Percentiles rank a stretch among this genome's conserved stretches.
These are phyloP conservation scores for Chorisops tibialis DNA, from an alignment of 2,888 invertebrate species.

Conservation along the genomic window DNA sequence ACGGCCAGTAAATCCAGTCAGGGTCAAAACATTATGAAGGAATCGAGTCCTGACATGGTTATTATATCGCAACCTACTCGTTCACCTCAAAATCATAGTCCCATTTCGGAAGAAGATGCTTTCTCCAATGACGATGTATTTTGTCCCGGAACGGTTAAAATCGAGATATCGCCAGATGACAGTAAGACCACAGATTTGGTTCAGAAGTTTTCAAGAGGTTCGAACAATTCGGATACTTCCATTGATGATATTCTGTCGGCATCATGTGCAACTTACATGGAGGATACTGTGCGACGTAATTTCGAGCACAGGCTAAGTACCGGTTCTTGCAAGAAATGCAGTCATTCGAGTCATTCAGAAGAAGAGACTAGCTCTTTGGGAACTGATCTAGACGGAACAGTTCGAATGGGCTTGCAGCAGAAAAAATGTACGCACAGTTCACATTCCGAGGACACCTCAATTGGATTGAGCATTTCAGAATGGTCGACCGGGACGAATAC, in stretches of 20 bases:
- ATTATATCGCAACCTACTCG: conserved; percentile 62
- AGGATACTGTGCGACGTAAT: conserved; percentile 57
- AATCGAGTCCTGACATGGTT: conserved; percentile 51
- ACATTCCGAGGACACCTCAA: conserved; percentile 82
- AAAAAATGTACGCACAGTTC: conserved; percentile 80
- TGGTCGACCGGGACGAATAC: conserved; percentile 87
- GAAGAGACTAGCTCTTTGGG: conserved; percentile 73
- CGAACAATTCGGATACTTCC: conserved; percentile 64
- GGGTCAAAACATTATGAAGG: conserved; percentile 28
- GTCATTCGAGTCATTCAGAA: conserved; percentile 71
- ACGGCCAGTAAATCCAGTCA: conserved; percentile 40
- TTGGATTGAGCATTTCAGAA: conserved; percentile 80
- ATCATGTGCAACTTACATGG: conserved; percentile 55
- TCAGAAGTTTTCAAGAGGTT: conserved; percentile 52
- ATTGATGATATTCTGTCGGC: conserved; percentile 61
- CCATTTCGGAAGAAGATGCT: conserved; percentile 60
- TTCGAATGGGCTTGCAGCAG: conserved; percentile 72
- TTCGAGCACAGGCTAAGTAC: conserved; percentile 55
- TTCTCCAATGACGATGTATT: conserved; percentile 62
- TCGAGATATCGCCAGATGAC: conserved; percentile 59
- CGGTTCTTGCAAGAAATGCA: conserved; percentile 60
- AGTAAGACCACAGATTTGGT: conserved; percentile 50
- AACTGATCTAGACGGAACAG: conserved; percentile 77
- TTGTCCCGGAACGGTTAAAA: conserved; percentile 58
- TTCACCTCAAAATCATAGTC: conserved; percentile 60